Evolutionary conservation across 1,140 invertebrate genomes (phyloP).

Genomic region (Matsumurasca onukii): DNA sequence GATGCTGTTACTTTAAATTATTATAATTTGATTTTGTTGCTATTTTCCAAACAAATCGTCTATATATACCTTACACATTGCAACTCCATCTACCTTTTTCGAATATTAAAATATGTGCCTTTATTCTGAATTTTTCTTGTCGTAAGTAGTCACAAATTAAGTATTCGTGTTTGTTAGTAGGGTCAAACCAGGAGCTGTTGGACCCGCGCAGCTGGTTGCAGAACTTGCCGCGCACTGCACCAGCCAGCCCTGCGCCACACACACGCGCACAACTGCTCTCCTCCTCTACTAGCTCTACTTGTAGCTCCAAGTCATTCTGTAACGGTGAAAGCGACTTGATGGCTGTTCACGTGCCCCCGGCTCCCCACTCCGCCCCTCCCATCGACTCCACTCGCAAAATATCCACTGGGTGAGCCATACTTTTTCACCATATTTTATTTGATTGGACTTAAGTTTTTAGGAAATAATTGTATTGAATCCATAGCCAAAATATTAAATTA

Average conservation of each 20-base stretch:
- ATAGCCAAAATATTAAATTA: no score
- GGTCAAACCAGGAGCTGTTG: slow-evolving; percentile 47
- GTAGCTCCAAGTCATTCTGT: slow-evolving; percentile 49
- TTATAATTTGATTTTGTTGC: no score
- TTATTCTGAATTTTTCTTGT: no score
- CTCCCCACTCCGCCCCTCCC: slow-evolving; percentile 10
- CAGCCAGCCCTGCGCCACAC: slow-evolving; percentile 16
- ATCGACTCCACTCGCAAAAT: not conserved
- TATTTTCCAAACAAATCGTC: no score
- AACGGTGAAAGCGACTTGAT: slow-evolving; percentile 25
- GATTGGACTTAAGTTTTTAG: no score
- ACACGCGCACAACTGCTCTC: slow-evolving; percentile 37
- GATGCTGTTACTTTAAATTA: no score
- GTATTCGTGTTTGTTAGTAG: slow-evolving; percentile 18
- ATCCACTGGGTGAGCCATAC: slow-evolving; percentile 18
- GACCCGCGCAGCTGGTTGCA: slow-evolving; percentile 42
- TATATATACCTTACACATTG: no score
- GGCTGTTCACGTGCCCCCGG: not conserved
- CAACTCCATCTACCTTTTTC: no score
- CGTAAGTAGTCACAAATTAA: no score
- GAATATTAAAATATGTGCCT: no score
- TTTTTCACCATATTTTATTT: no score
- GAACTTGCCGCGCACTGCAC: not conserved
- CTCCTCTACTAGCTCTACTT: slow-evolving; percentile 47
- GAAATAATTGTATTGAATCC: no score